These are phyloP conservation scores for Drosophila austrosaltans DNA, from an alignment of 2,888 invertebrate genomes.

Conservation along the genomic window DNA sequence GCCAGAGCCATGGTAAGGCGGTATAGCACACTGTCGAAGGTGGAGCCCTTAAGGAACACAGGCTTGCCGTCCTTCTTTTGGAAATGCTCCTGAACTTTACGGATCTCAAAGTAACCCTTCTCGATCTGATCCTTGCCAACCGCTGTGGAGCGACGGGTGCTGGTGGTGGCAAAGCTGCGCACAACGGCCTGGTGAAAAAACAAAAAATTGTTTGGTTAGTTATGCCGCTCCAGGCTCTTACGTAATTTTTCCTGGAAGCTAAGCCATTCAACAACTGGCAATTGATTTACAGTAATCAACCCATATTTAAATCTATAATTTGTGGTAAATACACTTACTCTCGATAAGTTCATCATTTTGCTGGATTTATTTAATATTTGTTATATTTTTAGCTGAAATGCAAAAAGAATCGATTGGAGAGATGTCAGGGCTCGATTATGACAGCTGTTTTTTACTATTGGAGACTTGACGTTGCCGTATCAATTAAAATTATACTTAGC, in stretches of 20 bases:
- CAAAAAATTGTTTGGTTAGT: conserved; percentile 61
- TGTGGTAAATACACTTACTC: conserved; percentile 68
- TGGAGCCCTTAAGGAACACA: conserved; percentile 85
- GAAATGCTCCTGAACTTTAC: conserved; percentile 80
- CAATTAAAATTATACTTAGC: not conserved
- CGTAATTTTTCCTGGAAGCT: conserved; percentile 63
- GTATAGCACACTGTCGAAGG: conserved; percentile 84
- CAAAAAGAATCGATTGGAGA: conserved; percentile 36
- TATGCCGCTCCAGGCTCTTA: conserved; percentile 63
- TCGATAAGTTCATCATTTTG: conserved; percentile 81
- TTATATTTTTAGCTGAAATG: conserved; percentile 48
- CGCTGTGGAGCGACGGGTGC: conserved; percentile 60
- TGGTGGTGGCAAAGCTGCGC: conserved; percentile 79
- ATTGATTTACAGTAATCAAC: not conserved
- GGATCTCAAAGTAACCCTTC: conserved; percentile 79
- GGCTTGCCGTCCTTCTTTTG: conserved; percentile 84
- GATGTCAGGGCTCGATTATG: conserved; percentile 60
- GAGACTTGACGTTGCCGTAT: conserved; percentile 55
- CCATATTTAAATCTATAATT: not conserved
- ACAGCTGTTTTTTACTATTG: conserved; percentile 67
- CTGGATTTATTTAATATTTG: conserved; percentile 35
- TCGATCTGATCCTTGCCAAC: conserved; percentile 72
- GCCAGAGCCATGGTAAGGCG: conserved; percentile 82
- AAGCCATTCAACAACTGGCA: not conserved
- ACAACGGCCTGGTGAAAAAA: conserved; percentile 74